These are phyloP conservation scores for Sula dactylatra DNA, from an alignment of 2,113 vertebrate species.

Conservation along the genomic window DNA sequence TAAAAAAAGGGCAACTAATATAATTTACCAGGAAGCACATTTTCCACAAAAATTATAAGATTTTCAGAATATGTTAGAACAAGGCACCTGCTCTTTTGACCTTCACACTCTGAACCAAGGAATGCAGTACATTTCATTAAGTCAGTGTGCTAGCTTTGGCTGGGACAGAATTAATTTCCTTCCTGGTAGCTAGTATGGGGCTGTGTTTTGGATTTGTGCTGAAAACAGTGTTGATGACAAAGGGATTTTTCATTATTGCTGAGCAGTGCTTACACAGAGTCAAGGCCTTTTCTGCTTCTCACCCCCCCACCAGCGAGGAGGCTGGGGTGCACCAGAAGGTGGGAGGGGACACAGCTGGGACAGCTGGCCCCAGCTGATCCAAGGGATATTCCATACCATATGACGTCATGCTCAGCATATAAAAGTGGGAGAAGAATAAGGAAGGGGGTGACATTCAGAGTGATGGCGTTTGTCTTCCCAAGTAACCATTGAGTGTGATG, in stretches of 20 bases:
- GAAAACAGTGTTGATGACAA: background rate
- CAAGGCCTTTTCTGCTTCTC: background rate
- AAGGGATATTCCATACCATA: accelerated
- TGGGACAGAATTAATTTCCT: background rate
- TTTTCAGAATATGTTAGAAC: background rate
- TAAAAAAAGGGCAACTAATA: background rate
- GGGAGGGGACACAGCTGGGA: background rate
- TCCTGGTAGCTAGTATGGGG: background rate
- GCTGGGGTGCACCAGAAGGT: background rate
- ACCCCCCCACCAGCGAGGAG: accelerated
- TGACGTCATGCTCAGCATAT: background rate
- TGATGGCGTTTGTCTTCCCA: background rate
- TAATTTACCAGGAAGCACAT: background rate
- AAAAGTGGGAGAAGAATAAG: background rate
- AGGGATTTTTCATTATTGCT: background rate
- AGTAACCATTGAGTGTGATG: accelerated
- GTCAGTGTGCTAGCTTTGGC: background rate
- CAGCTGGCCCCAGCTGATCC: background rate
- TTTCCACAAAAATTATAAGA: background rate
- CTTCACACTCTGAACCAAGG: background rate
- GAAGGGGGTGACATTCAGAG: accelerated
- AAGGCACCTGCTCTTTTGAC: background rate
- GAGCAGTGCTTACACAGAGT: background rate
- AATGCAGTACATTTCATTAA: background rate
- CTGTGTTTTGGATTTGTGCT: background rate